These are phyloP conservation scores for Amblyopsis rosae DNA, from an alignment of 2,113 vertebrate species.

Conservation along the genomic window DNA sequence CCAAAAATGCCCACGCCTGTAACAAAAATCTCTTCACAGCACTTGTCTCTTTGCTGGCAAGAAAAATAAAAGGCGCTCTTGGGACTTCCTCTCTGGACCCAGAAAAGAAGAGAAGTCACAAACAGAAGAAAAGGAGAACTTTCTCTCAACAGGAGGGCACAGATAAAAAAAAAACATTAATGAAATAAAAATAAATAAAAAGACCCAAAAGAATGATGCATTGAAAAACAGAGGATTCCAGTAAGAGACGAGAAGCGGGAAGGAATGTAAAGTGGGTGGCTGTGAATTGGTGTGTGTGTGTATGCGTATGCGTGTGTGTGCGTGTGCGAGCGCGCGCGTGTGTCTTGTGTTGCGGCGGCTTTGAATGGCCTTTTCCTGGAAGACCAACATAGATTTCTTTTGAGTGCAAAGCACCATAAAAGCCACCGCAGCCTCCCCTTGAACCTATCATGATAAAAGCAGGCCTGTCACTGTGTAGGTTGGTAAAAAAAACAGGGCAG, in stretches of 20 bases:
- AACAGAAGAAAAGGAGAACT: constrained; percentile 52
- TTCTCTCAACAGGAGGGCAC: constrained; percentile 33
- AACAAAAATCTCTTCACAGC: constrained; percentile 17
- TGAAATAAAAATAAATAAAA: background rate
- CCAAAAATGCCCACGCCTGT: constrained; percentile 7
- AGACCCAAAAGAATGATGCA: constrained; percentile 61
- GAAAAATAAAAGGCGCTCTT: constrained; percentile 53
- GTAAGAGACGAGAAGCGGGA: constrained; percentile 14
- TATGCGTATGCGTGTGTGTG: background rate
- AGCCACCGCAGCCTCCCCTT: constrained; percentile 42
- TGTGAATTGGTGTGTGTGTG: constrained; percentile 3
- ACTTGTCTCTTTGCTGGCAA: constrained; percentile 32
- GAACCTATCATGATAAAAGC: constrained; percentile 59
- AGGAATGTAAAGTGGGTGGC: constrained; percentile 2
- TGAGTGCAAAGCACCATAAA: constrained; percentile 42
- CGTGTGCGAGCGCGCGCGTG: background rate
- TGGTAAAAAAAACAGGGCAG: constrained; percentile 20
- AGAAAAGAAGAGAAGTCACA: constrained; percentile 22
- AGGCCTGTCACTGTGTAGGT: constrained; percentile 39
- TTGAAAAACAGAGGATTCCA: constrained; percentile 44
- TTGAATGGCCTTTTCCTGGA: background rate
- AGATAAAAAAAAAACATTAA: constrained; percentile 24
- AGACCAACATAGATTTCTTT: constrained; percentile 26
- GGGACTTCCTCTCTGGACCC: constrained; percentile 55
- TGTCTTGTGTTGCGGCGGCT: background rate